Conservation (phyloP, 2,888 invertebrate genomes). For the Melangyna quadrimaculata region DNA sequence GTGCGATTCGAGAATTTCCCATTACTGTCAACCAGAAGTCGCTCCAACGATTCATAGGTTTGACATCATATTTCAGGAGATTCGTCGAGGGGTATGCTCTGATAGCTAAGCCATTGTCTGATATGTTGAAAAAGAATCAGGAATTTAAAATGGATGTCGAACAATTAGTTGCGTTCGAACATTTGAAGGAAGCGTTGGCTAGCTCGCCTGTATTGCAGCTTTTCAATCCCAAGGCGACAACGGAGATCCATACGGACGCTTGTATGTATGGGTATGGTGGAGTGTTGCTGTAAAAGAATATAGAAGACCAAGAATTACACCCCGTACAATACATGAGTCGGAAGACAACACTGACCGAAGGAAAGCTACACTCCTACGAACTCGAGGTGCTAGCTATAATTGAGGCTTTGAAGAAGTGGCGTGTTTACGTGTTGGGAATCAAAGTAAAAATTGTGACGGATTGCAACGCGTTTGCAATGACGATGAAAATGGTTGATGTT, state of each 20-base stretch:
- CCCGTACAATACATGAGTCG: too few species aligned
- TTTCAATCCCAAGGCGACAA: conserved; percentile 27
- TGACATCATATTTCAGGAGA: conserved; percentile 33
- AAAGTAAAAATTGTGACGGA: too few species aligned
- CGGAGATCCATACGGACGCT: conserved; percentile 25
- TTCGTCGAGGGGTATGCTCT: conserved; percentile 2
- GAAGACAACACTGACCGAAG: too few species aligned
- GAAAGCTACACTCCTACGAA: too few species aligned
- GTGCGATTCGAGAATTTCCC: conserved; percentile 21
- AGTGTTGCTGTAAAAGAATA: too few species aligned
- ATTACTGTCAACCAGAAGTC: background rate
- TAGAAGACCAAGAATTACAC: too few species aligned
- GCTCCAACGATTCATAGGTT: conserved; percentile 22
- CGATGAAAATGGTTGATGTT: too few species aligned
- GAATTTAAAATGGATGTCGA: conserved; percentile 66
- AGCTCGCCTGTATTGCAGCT: conserved; percentile 20
- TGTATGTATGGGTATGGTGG: too few species aligned
- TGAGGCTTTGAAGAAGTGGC: too few species aligned
- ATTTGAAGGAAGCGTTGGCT: conserved; percentile 45
- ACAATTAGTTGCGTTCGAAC: conserved; percentile 70
- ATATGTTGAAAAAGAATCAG: conserved; percentile 54
- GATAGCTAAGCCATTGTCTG: conserved; percentile 9
- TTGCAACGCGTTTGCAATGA: too few species aligned
- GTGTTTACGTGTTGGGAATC: too few species aligned
- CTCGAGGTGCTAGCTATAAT: too few species aligned